Conservation (phyloP, 2,797 vertebrate species). For the Rhinophrynus dorsalis region DNA sequence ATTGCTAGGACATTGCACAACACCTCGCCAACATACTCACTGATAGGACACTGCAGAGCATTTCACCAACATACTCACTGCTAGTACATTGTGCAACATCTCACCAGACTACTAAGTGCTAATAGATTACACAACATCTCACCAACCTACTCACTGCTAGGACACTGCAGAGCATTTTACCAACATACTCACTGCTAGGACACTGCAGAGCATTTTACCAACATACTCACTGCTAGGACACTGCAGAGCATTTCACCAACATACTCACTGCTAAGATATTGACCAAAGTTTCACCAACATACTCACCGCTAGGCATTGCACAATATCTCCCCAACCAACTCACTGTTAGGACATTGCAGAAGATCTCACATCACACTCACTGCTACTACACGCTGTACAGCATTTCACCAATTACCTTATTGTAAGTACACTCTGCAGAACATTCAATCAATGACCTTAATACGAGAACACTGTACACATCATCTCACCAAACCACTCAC, state of each 20-base stretch:
- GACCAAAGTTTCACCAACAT: too few relatives aligned
- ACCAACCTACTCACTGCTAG: not conserved
- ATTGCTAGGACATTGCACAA: too few relatives aligned
- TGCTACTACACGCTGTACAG: not conserved
- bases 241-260: too few relatives aligned
- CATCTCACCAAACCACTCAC: not conserved
- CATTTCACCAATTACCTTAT: not conserved
- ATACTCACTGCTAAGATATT: too few relatives aligned
- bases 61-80: not conserved
- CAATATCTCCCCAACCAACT: too few relatives aligned
- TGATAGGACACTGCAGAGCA: not conserved
- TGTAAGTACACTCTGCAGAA: not conserved
- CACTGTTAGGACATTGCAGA: too few relatives aligned
- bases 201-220: too few relatives aligned
- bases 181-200: not conserved
- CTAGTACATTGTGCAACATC: not conserved
- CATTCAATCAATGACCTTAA: not conserved
- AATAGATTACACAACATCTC: not conserved
- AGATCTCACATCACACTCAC: too few relatives aligned
- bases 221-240: too few relatives aligned
- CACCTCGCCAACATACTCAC: too few relatives aligned
- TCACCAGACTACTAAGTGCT: not conserved
- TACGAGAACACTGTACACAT: not conserved
- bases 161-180: not conserved
- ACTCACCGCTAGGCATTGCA: too few relatives aligned